These are phyloP conservation scores for Phortica variegata DNA, from an alignment of 1,140 invertebrate species.

Conservation along the genomic window DNA sequence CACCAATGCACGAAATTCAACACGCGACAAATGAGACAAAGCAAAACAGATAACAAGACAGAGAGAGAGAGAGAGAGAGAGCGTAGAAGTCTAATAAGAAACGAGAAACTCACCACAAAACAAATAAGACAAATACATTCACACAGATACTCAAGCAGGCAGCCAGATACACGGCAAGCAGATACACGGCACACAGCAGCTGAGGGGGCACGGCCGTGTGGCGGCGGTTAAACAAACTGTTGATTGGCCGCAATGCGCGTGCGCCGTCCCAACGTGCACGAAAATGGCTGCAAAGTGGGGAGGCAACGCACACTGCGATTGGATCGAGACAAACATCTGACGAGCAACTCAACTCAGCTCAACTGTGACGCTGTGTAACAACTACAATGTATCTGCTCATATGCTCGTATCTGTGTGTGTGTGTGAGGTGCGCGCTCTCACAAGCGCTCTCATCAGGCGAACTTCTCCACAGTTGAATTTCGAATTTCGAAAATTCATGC, in stretches of 20 bases:
- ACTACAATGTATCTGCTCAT: background rate
- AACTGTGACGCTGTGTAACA: constrained; percentile 21
- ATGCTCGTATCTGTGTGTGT: constrained; percentile 3
- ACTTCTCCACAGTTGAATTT: too few relatives aligned
- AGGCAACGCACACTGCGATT: constrained; percentile 45
- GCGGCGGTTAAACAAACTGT: constrained; percentile 36
- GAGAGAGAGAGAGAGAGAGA: constrained; percentile 15
- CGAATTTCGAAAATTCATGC: too few relatives aligned
- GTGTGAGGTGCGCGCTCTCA: constrained; percentile 5
- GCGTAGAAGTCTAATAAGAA: too few relatives aligned
- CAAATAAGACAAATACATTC: constrained; percentile 17
- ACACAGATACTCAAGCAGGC: constrained; percentile 2
- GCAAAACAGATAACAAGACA: constrained; percentile 5
- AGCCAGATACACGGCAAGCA: constrained; percentile 1
- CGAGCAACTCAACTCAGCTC: constrained; percentile 22
- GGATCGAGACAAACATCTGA: constrained; percentile 22
- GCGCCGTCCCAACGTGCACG: constrained; percentile 35
- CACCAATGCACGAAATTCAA: constrained; percentile 4
- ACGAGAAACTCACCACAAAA: background rate
- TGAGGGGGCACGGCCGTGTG: constrained; percentile 29
- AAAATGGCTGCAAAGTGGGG: constrained; percentile 55
- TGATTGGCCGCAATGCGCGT: constrained; percentile 56
- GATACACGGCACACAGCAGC: background rate
- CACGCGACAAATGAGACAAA: background rate
- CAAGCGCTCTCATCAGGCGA: background rate